phyloP scores from a whole-genome alignment of 1,140 invertebrate genomes.

The Drosophila punjabiensis region DNA sequence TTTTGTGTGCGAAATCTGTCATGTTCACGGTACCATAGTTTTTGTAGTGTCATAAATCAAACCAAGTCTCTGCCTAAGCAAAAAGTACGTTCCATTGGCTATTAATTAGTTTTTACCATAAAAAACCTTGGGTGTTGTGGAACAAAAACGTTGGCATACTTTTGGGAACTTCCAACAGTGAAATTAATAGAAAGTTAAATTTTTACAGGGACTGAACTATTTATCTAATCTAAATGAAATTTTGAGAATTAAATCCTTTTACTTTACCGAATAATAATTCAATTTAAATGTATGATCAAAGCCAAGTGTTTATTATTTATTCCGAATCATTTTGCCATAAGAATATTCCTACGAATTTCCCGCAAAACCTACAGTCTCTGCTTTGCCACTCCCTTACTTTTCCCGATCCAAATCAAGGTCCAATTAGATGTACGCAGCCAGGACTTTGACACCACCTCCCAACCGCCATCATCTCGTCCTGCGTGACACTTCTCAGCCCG shows the following conservation, averaged over 20 bases:
- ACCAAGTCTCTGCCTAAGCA: no score
- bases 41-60: background rate
- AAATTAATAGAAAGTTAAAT: background rate
- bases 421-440: slow-evolving; percentile 37
- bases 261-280: background rate
- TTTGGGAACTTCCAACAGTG: background rate
- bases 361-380: background rate
- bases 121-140: background rate
- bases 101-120: slow-evolving; percentile 3
- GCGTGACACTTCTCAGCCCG: slow-evolving; percentile 40
- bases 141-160: background rate
- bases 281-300: background rate
- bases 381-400: background rate
- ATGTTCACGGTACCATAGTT: background rate
- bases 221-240: background rate
- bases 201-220: background rate
- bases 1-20: slow-evolving; percentile 29
- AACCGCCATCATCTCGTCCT: background rate
- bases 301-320: background rate
- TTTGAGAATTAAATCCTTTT: background rate
- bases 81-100: no score
- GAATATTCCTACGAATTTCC: background rate
- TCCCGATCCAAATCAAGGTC: slow-evolving; percentile 19
- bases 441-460: slow-evolving; percentile 21
- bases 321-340: background rate